Percentiles rank a stretch among this genome's conserved stretches.
phyloP scores from a whole-genome alignment of 2,888 invertebrate species.

The Phaedon cochleariae region DNA sequence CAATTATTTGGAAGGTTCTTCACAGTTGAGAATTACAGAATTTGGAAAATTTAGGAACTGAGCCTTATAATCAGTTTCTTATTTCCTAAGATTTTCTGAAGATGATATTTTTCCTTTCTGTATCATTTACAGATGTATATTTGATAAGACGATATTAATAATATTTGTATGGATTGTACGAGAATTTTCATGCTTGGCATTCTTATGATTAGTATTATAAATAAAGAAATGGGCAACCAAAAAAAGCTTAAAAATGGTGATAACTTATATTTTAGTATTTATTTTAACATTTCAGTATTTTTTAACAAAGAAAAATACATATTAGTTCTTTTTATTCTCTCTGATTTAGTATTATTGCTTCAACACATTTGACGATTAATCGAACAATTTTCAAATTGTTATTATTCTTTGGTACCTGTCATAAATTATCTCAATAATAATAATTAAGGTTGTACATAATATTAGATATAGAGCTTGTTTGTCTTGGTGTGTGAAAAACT shows the following conservation, averaged over 20 bases:
- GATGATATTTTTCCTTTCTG: no score
- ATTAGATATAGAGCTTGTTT: not conserved
- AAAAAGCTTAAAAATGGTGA: not conserved
- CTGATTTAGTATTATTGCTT: not conserved
- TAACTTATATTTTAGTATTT: not conserved
- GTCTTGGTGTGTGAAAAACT: not conserved
- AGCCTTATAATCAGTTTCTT: no score
- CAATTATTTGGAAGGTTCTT: no score
- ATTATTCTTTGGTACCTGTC: not conserved
- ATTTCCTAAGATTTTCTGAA: no score
- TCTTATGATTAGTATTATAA: not conserved
- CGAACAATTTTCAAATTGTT: no score
- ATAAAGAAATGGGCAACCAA: not conserved
- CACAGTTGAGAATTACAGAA: no score
- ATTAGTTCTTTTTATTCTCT: not conserved
- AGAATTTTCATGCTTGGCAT: not conserved
- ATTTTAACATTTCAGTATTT: not conserved
- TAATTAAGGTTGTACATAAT: slow-evolving; percentile 1
- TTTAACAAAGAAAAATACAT: not conserved
- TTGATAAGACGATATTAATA: no score
- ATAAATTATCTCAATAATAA: not conserved
- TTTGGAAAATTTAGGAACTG: no score
- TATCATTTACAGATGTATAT: no score
- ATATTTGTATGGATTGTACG: no score
- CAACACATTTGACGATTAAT: not conserved